These are phyloP conservation scores for Perca flavescens DNA, from an alignment of 2,113 vertebrate species.

Conservation along the genomic window DNA sequence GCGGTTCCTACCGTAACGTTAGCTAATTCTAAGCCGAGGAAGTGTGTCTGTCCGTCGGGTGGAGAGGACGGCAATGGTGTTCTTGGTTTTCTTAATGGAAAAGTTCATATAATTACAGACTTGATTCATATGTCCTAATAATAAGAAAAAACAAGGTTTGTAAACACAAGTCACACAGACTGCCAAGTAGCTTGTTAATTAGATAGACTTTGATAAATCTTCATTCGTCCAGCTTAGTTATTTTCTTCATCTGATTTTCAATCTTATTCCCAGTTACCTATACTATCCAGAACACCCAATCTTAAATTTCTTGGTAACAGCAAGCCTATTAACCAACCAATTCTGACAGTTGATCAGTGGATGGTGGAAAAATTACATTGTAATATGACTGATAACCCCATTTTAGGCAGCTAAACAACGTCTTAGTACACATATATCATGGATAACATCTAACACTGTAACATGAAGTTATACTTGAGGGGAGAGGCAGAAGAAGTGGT, in stretches of 20 bases:
- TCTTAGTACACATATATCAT: background rate
- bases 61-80: too few species aligned
- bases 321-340: too few species aligned
- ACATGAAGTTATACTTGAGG: background rate
- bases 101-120: background rate
- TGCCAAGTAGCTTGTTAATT: background rate
- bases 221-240: background rate
- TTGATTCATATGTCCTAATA: background rate
- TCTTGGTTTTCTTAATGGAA: background rate
- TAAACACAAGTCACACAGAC: constrained; percentile 9
- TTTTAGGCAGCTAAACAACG: too few species aligned
- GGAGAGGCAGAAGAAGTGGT: background rate
- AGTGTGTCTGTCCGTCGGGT: too few species aligned
- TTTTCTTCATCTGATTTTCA: background rate
- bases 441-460: background rate
- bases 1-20: too few species aligned
- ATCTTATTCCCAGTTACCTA: background rate
- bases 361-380: too few species aligned
- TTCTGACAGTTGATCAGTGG: too few species aligned
- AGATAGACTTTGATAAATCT: background rate
- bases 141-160: background rate
- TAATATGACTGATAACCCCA: too few species aligned
- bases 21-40: too few species aligned
- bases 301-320: background rate
- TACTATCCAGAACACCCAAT: background rate